A percentile compares a stretch with the other conserved stretches of the same genome.
Conservation (phyloP, 1,140 invertebrate genomes). For the Drosophila chauvacae region DNA sequence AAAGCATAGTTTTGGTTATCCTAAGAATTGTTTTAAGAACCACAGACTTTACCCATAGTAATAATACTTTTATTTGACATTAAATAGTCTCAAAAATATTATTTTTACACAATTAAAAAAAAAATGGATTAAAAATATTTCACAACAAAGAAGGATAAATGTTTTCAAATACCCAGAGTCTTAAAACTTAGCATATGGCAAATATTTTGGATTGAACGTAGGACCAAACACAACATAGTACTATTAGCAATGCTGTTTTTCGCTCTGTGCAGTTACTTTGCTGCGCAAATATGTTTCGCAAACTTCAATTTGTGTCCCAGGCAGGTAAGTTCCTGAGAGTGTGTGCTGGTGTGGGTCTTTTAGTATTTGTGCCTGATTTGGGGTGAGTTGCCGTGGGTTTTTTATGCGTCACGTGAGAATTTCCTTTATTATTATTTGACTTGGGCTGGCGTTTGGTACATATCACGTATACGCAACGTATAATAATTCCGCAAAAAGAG, state of each 20-base stretch:
- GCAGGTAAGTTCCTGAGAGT: slow-evolving; percentile 30
- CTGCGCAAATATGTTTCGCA: slow-evolving; percentile 55
- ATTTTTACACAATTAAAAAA: background rate
- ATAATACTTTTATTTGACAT: too few species aligned
- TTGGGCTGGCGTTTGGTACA: slow-evolving; percentile 55
- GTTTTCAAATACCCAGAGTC: background rate
- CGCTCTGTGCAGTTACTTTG: slow-evolving; percentile 16
- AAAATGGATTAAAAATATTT: background rate
- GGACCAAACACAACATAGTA: too few species aligned
- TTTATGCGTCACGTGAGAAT: slow-evolving; percentile 83
- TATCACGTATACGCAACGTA: slow-evolving; percentile 72
- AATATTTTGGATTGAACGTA: background rate
- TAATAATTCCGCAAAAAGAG: slow-evolving; percentile 53
- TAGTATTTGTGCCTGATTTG: slow-evolving; percentile 19
- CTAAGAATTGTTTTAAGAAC: too few species aligned
- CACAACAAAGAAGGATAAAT: background rate
- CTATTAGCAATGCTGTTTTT: background rate
- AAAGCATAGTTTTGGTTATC: background rate
- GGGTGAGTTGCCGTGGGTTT: slow-evolving; percentile 29
- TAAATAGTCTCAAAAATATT: background rate
- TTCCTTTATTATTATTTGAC: slow-evolving; percentile 79
- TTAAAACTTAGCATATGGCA: background rate
- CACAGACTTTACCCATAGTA: background rate
- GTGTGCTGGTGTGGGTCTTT: slow-evolving; percentile 17
- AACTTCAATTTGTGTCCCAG: slow-evolving; percentile 53